Percentiles rank a stretch among this genome's conserved stretches.
These are phyloP conservation scores for Psittacus erithacus DNA, from an alignment of 2,113 vertebrate genomes.

Conservation along the genomic window DNA sequence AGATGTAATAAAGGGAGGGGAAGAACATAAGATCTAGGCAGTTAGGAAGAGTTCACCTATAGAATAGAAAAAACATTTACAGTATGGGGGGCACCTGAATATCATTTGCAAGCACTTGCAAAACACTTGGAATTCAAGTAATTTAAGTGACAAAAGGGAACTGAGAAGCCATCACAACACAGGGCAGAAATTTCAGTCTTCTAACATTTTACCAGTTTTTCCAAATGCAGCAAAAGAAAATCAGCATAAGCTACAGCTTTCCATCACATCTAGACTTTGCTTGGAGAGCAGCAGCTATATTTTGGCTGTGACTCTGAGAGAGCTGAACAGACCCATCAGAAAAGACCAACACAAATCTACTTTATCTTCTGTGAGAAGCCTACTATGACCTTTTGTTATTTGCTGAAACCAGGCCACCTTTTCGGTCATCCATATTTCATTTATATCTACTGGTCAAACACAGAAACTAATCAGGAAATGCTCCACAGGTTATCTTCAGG, in stretches of 20 bases:
- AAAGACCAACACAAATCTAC: not conserved
- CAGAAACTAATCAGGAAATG: not conserved
- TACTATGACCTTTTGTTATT: not conserved
- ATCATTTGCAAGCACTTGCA: not conserved
- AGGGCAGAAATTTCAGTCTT: not conserved
- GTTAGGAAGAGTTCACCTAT: not conserved
- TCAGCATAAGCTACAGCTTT: not conserved
- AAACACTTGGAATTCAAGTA: not conserved
- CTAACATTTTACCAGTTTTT: not conserved
- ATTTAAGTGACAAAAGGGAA: not conserved
- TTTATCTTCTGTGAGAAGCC: not conserved
- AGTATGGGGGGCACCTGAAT: not conserved
- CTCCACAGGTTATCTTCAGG: not conserved
- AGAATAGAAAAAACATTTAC: not conserved
- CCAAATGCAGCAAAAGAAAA: not conserved
- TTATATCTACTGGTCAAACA: not conserved
- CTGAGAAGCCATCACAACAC: not conserved
- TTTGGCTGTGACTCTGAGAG: not conserved
- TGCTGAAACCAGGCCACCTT: not conserved
- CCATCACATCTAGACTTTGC: fast-evolving
- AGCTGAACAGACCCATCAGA: not conserved
- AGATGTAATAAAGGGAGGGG: not conserved
- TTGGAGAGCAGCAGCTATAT: not conserved
- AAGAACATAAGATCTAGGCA: not conserved
- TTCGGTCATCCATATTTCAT: not conserved